Base-by-base conservation (phyloP, 2,888 invertebrate genomes). In the Itoplectis maculator region DNA sequence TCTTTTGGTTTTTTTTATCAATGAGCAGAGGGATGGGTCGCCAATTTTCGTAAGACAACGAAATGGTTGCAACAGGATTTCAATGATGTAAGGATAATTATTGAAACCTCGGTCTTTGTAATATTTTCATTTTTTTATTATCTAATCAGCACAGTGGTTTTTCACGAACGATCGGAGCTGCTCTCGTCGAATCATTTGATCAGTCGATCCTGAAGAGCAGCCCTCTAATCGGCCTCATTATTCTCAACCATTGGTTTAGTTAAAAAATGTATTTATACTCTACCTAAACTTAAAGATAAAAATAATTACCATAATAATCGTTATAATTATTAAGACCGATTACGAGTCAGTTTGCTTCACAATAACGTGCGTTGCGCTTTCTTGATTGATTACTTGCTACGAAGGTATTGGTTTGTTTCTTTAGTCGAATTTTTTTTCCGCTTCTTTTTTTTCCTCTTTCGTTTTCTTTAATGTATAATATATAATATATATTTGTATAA, bases 181-280 rank as follows among this genome's bases (percentile, higher is more conserved):
- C 56, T 79, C 69, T 70, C 29, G 42, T 37, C 47, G 73, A 78
- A 61, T 54, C 47, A 59, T 72, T n/a, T 59, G 59, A 72, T 72
- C 59, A 59, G 42, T 59, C 56, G 72, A 72, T 69, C 45, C 63
- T 23, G n/a, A 49, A 81, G 73, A 83, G 72, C 80, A 84, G 61
- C 77, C 56, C 79, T 63, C 63, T 79, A 61, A 54, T 65, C 54
- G 56, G 54, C 51, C 45, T 61, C 9, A 56, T 56, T 51, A 23
- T 76, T 70, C 45, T 76, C 42, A 66, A 76, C 73, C 79, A 79
- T 79, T 79, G 81, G 45, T 79, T 86, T 86, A 88, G 86, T 87
- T 87, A 88, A 84, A 88, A 86, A 88, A 87, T 84, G 86, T 87
- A 87, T 85, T 82, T 87, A 87, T 86, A 85, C 84, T 87, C 86